Base-by-base conservation (phyloP, 2,888 invertebrate species). In the Lithosia quadra region DNA sequence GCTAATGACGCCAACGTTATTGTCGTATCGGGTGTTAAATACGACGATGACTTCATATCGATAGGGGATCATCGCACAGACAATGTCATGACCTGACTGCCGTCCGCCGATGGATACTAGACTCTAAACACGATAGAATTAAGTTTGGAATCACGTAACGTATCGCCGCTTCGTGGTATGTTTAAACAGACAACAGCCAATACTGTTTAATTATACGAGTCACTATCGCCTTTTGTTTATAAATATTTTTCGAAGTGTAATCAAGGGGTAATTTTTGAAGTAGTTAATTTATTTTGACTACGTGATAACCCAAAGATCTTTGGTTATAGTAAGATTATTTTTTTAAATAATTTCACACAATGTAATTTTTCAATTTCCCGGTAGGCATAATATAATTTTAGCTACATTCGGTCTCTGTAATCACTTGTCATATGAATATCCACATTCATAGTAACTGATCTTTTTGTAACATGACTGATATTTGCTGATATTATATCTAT, bases 21-120 rank as follows among this genome's bases (percentile, higher is more conserved):
- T 90, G 86, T 88, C 80, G 84, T 78, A 72, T 71, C 78, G 79
- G 81, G 39, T 64, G 60, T 82, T 86, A 86, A 83, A 85, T 81
- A 80, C 80, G 85, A 77, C 87, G 90, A 90, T 92, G 92, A 92
- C 88, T 91, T 92, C 92, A 92, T 86, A 75, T 78, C 76, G 82
- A 85, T 81, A 86, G 79, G 81, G 83, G 86, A 87, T 87, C 89
- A 87, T 84, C 83, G 85, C 82, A 82, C 76, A 77, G 80, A 80
- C 90, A 89, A 89, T 87, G 90, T 87, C 89, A 89, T 83, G 88
- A 87, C 84, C 86, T 72, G 78, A 84, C 80, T 87, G 82, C 79
- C 79, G 76, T 63, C 63, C 68, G 56, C 68, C 71, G 55, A 75
- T 63, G 63, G 64, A 78, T 74, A 72, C 76, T 74, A 70, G 18